Evolutionary conservation across 2,888 invertebrate species (phyloP).

Genomic region (Pycnomerus fuliginosus): DNA sequence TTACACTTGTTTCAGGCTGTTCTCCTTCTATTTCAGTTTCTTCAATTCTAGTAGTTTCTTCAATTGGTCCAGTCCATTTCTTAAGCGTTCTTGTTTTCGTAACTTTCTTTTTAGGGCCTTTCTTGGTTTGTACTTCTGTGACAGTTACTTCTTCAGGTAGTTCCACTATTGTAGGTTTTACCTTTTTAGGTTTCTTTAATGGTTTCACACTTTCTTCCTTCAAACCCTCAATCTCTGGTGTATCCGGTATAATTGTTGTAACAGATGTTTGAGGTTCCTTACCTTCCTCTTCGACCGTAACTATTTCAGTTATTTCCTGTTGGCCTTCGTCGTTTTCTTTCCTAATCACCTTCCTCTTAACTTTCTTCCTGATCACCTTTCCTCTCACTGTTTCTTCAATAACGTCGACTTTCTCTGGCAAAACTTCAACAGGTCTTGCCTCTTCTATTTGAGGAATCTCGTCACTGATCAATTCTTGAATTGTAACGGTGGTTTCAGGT

Average conservation of each 20-base stretch:
- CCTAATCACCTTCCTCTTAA: constrained; percentile 50
- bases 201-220: constrained; percentile 23
- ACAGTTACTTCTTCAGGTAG: constrained; percentile 39
- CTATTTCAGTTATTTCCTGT: constrained; percentile 54
- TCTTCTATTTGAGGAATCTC: constrained; percentile 42
- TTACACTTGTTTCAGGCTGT: constrained; percentile 48
- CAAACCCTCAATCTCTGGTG: constrained; percentile 17
- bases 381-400: constrained; percentile 26
- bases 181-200: constrained; percentile 15
- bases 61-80: constrained; percentile 48
- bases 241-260: constrained; percentile 26
- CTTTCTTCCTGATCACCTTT: constrained; percentile 35
- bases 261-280: constrained; percentile 48
- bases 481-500: constrained; percentile 40
- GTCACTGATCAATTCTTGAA: constrained; percentile 35
- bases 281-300: constrained; percentile 50
- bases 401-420: constrained; percentile 34
- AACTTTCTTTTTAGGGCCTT: constrained; percentile 33
- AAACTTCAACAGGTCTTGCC: constrained; percentile 18
- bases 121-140: constrained; percentile 29
- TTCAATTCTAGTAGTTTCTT: constrained; percentile 53
- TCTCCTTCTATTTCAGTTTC: constrained; percentile 51
- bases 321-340: constrained; percentile 47
- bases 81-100: constrained; percentile 45
- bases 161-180: constrained; percentile 31